Percentiles rank a stretch among this genome's conserved stretches.
These are phyloP conservation scores for Pygocentrus nattereri DNA, from an alignment of 2,797 vertebrate genomes.

Conservation along the genomic window DNA sequence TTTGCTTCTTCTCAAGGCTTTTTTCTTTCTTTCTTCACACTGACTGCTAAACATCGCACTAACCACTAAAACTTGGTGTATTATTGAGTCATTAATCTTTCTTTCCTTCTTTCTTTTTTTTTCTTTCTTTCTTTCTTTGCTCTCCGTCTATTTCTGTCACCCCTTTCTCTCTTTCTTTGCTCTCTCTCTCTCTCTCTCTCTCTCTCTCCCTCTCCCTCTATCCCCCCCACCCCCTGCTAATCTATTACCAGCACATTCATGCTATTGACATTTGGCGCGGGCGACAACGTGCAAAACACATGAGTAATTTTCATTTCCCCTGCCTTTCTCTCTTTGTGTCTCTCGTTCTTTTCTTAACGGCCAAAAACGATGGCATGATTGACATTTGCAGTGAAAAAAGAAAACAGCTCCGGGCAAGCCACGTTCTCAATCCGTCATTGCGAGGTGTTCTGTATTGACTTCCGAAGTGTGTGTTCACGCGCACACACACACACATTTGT, in stretches of 20 bases:
- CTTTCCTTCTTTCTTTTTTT: not conserved
- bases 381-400: conserved; percentile 69
- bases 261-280: conserved; percentile 64
- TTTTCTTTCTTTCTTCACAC: no score
- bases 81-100: no score
- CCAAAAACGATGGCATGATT: conserved; percentile 68
- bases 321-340: conserved; percentile 10
- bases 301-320: conserved; percentile 73
- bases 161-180: not conserved
- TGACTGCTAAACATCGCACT: no score
- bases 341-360: conserved; percentile 48
- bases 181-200: not conserved
- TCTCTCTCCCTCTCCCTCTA: not conserved
- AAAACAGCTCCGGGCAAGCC: conserved; percentile 71
- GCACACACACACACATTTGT: conserved; percentile 50
- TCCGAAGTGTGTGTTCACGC: conserved; percentile 54
- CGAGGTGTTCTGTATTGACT: conserved; percentile 78
- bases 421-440: conserved; percentile 80
- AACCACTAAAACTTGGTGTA: no score
- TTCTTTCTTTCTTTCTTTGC: no score
- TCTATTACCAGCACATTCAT: conserved; percentile 10
- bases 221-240: not conserved
- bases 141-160: no score
- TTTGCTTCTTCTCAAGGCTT: no score
- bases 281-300: conserved; percentile 71